Evolutionary conservation across 2,797 vertebrate species (phyloP), one percentile per base, ranked within the genome.

Genomic region (Periophthalmus magnuspinnatus): DNA sequence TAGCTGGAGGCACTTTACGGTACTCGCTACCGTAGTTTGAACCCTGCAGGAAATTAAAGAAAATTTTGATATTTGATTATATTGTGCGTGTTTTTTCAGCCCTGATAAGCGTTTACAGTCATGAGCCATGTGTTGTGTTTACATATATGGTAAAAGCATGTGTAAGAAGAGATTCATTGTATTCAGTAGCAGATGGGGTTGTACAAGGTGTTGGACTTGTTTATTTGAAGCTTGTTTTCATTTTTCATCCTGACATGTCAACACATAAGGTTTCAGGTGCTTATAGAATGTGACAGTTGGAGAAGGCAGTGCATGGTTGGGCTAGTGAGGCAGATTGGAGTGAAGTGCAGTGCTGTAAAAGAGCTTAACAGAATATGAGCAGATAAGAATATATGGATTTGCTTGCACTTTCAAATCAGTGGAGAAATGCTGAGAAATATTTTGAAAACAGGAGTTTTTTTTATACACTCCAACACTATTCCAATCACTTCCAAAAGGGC

Each of bases 1-100:
- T 79, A 65, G 74, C 83, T 82, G 58, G 55, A 75, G 69, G 71
- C 71, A 54, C 70, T 67, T 78, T 67, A 73, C 73, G 33, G 63
- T 56, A 74, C 61, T 68, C 7, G 19, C 62, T 70, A 66, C 63
- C 68, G 65, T 59, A 83, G 55, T 57, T 45, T 33, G 41, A 58
- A 56, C 33, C 71, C 72, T 36, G 0, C 61, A 74, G 69, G 34
- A 72, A 80, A 77, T 34, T 33, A 19, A 10, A 28, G 76, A 82
- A 75, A 75, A 76, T 69, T 72, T 84, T 74, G n/a, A 65, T 75
- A 73, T 77, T 38, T 61, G 52, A 65, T 32, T 59, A 65, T 68
- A 59, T 71, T 62, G 55, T 72, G 33, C 58, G 45, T 72, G 33
- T 59, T 16, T 34, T 65, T 38, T 52, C 54, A 56, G 72, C 62